phyloP scores from a whole-genome alignment of 2,797 vertebrate genomes.

The Stomatorhinus walkeri region DNA sequence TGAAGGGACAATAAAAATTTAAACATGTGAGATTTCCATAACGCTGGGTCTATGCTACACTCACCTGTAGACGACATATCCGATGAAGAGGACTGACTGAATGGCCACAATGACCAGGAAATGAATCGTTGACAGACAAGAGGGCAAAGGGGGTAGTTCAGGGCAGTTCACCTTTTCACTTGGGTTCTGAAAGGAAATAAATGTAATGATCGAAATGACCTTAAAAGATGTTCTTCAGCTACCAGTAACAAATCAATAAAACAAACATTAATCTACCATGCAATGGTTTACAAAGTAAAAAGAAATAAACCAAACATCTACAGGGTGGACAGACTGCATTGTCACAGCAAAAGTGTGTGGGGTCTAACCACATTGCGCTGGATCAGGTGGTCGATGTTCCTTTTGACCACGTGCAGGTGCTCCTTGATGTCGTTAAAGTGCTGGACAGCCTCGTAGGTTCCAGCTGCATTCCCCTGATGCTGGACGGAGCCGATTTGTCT shows the following conservation, averaged over 20 bases:
- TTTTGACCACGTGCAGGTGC: slow-evolving; percentile 82
- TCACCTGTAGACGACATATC: slow-evolving; percentile 92
- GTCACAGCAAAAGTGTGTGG: neutral
- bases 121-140: slow-evolving; percentile 82
- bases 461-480: slow-evolving; percentile 59
- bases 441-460: slow-evolving; percentile 78
- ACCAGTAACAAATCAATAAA: neutral
- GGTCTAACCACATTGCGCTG: slow-evolving; percentile 65
- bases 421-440: slow-evolving; percentile 97
- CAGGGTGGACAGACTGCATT: neutral
- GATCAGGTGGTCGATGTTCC: slow-evolving; percentile 77
- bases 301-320: neutral
- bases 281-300: neutral
- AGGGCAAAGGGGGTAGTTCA: slow-evolving; percentile 73
- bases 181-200: slow-evolving; percentile 55
- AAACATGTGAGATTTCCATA: neutral
- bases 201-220: too few species aligned
- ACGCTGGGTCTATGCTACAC: slow-evolving; percentile 23
- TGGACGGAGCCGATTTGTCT: slow-evolving; percentile 65
- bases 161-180: slow-evolving; percentile 82
- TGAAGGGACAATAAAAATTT: neutral
- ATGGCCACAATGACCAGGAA: slow-evolving; percentile 77
- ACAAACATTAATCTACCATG: neutral
- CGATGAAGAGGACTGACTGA: slow-evolving; percentile 83
- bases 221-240: neutral